Evolutionary conservation across 1,140 invertebrate species (phyloP).

Genomic region (Andricus grossulariae): DNA sequence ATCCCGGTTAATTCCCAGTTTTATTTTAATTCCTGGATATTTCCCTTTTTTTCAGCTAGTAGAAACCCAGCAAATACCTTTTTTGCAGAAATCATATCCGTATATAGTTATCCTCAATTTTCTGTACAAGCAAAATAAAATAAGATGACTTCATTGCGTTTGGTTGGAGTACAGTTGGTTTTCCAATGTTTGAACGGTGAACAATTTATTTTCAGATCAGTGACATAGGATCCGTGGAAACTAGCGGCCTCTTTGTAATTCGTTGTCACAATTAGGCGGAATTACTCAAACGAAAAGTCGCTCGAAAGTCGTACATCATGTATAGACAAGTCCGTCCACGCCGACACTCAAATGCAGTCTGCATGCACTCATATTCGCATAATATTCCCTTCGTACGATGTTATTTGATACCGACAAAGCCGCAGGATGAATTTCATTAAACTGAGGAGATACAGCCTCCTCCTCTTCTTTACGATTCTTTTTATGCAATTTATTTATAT

Average conservation of each 20-base stretch:
- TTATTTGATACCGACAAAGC: conserved; percentile 52
- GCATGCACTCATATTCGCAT: conserved; percentile 1
- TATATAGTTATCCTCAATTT: conserved; percentile 3
- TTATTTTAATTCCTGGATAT: too few relatives aligned
- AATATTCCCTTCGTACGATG: conserved; percentile 42
- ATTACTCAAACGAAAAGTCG: conserved; percentile 57
- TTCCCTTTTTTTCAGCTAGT: too few relatives aligned
- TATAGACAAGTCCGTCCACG: conserved; percentile 57
- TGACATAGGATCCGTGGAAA: conserved; percentile 24
- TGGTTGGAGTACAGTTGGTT: neutral
- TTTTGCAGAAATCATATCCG: too few relatives aligned
- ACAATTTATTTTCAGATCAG: neutral
- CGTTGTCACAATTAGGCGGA: conserved; percentile 53
- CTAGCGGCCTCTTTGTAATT: conserved; percentile 47
- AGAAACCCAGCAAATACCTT: too few relatives aligned
- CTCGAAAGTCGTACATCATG: conserved; percentile 57
- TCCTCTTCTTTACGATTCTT: conserved; percentile 41
- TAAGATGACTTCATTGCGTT: too few relatives aligned
- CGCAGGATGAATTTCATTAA: conserved; percentile 55
- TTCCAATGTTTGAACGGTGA: neutral
- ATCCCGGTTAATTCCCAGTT: too few relatives aligned
- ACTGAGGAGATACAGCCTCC: conserved; percentile 37
- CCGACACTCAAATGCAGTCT: conserved; percentile 42
- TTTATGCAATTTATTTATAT: conserved; percentile 24
- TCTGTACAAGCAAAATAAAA: neutral